Base-by-base conservation (phyloP, 1,140 invertebrate genomes). In the Temnothorax nylanderi region DNA sequence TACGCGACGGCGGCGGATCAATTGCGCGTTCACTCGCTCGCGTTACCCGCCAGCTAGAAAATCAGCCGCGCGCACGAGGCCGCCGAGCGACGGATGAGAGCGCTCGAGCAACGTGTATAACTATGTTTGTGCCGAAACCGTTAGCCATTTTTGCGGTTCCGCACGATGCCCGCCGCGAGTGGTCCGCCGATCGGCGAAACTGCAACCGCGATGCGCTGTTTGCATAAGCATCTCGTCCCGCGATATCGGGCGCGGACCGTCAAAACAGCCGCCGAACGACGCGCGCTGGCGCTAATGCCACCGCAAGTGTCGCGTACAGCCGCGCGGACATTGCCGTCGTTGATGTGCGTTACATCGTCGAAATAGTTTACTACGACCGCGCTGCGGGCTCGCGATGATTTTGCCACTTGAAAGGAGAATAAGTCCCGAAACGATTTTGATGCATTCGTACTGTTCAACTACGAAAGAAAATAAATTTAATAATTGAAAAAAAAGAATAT, bases 91-190 rank as follows among this genome's bases (percentile, higher is more conserved):
- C 10, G 64, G 62, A 82, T 16, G 51, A 34, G 37, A 58, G 67
- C 67, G 21, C 65, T 82, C 78, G 78, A 34, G 65, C 37, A 82
- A 58, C 49, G 21, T 13, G 47, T 64, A 71, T 82, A 82, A 74
- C 80, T 74, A 84, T 58, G 78, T 37, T 26, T 26, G 26, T 26
- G 26, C 74, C 58, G 82, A 77, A 69, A 77, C 74, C 74, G 82
- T 85, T 85, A 85, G 82, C 47, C 18, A 85, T 85, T 85, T 85
- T 85, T 85, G 82, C 58, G 82, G 82, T 85, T 85, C 71, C 82
- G 74, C 41, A 54, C 32, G 74, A 85, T 78, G 44, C 37, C 60
- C 72, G 58, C 41, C 60, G 77, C 77, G 56, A 84, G 65, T 75
- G 69, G 44, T 32, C 65, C 80, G 44, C 80, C 21, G 71, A 62